These are phyloP conservation scores for Sylvicola cinctus DNA, from an alignment of 2,888 invertebrate genomes.

Conservation along the genomic window DNA sequence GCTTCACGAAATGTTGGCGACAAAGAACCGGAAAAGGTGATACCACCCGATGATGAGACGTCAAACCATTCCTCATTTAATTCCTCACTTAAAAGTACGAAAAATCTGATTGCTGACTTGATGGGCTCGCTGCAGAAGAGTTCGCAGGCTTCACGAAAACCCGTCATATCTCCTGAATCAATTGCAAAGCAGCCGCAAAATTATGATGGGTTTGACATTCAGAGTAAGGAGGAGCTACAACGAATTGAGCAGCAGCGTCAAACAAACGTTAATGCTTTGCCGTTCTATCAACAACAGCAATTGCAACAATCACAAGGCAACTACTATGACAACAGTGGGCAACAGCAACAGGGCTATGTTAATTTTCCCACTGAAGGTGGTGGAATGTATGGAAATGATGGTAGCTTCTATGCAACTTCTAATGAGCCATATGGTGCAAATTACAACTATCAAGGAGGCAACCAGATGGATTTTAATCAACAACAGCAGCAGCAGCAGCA, in stretches of 20 bases:
- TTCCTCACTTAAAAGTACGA: constrained; percentile 22
- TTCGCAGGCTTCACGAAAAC: too few species aligned
- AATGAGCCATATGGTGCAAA: too few species aligned
- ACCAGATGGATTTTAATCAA: constrained; percentile 6
- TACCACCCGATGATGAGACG: constrained; percentile 13
- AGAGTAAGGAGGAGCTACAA: constrained; percentile 5
- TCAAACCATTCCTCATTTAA: constrained; percentile 13
- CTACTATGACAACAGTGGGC: constrained; percentile 10
- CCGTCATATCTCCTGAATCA: too few species aligned
- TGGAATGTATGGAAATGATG: too few species aligned
- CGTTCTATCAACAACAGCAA: constrained; percentile 2
- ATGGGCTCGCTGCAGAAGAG: constrained; percentile 33
- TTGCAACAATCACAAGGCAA: constrained; percentile 11
- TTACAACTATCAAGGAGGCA: constrained; percentile 6
- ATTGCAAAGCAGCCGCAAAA: too few species aligned
- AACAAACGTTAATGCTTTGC: constrained; percentile 7
- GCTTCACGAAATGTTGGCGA: constrained; percentile 53
- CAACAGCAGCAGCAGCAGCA: constrained; percentile 4
- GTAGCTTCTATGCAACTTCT: too few species aligned
- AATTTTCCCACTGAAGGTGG: too few species aligned
- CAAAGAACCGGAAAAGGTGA: constrained; percentile 24
- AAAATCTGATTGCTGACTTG: constrained; percentile 38
- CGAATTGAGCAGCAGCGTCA: constrained; percentile 3
- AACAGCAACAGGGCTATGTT: constrained; percentile 8
- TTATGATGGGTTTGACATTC: too few species aligned